Base-by-base conservation (phyloP, 2,797 vertebrate species). In the Anguilla anguilla region DNA sequence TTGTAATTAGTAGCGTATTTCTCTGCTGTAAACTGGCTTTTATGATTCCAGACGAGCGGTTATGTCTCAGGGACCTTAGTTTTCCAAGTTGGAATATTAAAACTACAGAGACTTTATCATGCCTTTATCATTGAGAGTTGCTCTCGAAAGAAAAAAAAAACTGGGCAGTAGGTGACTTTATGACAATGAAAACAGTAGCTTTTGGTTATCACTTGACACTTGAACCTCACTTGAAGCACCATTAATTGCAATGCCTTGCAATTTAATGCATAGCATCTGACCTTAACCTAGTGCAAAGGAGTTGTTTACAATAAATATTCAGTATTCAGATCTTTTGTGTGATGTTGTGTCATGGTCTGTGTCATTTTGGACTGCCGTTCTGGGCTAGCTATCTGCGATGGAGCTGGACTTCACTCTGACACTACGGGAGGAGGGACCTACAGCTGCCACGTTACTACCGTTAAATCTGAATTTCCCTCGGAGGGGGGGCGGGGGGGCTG, bases 261-360 rank as follows among this genome's bases (percentile, higher is more conserved):
- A 84, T 28, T 0, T 13, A 6, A 46, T 67, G 72, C 53, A 74
- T 49, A 67, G 55, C 17, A 46, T 46, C 81, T 15, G 35, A 67
- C 7, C 87, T 3, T 89, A 86, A 15, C 49, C 25, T 10, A 53
- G 61, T 84, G 82, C 13, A 64, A 51, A 28, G 39, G 51, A 31
- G 69, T 53, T 88, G 90, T 94, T 93, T 93, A 92, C 88, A 94
- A 94, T 94, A 93, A 95, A 94, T 81, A 81, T 46, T 81, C 19
- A 19, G 43, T 49, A 49, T 19, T 25, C 35, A 49, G 19, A 39
- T 49, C 15, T 13, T 49, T 1, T 25, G 77, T 81, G 35, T 77
- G 31, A 4, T 9, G 35, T 43, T 31, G 72, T 79, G 39, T n/a
- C n/a, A 39, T 39, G 39, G 39, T 2, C 2, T 79, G 1, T 43